Evolutionary conservation across 2,797 vertebrate species (phyloP).

Genomic region (Sebastes ruberrimus): DNA sequence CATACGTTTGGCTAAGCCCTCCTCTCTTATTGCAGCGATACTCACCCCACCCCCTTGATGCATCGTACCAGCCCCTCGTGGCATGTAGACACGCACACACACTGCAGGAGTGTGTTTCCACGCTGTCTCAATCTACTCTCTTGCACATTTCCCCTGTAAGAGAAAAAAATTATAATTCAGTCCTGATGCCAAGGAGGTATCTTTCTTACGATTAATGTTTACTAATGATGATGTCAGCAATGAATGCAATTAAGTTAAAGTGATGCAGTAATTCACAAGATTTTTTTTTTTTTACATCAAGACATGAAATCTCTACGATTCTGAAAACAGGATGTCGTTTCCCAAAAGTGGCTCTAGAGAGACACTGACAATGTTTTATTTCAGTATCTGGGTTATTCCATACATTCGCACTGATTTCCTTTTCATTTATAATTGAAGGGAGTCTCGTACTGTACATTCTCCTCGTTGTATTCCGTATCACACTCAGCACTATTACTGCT

Average conservation of each 20-base stretch:
- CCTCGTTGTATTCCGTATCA: conserved; percentile 59
- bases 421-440: conserved; percentile 76
- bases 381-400: conserved; percentile 62
- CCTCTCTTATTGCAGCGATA: conserved; percentile 68
- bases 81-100: conserved; percentile 15
- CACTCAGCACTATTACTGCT: conserved; percentile 70
- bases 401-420: conserved; percentile 60
- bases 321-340: conserved; percentile 21
- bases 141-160: conserved; percentile 6
- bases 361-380: conserved; percentile 25
- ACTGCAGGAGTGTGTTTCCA: conserved; percentile 24
- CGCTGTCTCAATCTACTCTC: conserved; percentile 18
- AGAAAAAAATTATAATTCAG: conserved; percentile 1
- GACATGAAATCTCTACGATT: conserved; percentile 5
- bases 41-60: conserved; percentile 63
- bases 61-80: conserved; percentile 39
- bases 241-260: conserved; percentile 37
- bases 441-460: conserved; percentile 68
- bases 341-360: conserved; percentile 39
- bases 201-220: conserved; percentile 8
- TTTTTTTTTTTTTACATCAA: not conserved
- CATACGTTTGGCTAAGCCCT: conserved; percentile 50
- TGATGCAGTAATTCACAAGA: conserved; percentile 12
- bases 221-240: conserved; percentile 50
- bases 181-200: not conserved